These are phyloP conservation scores for Lordiphosa fenestrarum DNA, from an alignment of 2,888 invertebrate genomes.

Conservation along the genomic window DNA sequence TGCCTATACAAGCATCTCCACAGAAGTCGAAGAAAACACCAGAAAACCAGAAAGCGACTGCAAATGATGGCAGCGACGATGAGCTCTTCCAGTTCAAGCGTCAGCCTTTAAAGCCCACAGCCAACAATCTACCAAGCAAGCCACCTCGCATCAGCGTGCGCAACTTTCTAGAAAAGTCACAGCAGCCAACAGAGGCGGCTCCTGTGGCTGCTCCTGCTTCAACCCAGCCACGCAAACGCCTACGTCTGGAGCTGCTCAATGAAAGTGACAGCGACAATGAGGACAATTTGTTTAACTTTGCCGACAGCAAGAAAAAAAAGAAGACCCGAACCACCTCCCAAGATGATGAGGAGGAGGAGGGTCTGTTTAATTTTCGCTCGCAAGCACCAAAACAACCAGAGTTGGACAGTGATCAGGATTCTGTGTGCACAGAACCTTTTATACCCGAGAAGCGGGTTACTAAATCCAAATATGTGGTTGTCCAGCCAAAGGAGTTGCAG, in stretches of 20 bases:
- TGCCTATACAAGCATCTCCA: neutral
- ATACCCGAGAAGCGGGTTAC: neutral
- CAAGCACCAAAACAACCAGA: constrained; percentile 1
- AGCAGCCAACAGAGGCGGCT: constrained; percentile 11
- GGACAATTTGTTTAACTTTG: constrained; percentile 74
- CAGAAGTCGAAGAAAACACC: neutral
- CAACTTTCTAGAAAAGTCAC: constrained; percentile 66
- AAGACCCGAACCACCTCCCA: neutral
- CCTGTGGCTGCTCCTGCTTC: constrained; percentile 11
- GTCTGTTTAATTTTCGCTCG: constrained; percentile 51
- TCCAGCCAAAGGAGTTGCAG: constrained; percentile 52
- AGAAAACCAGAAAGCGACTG: neutral
- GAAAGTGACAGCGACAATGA: constrained; percentile 72
- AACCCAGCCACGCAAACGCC: constrained; percentile 51
- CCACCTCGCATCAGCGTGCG: constrained; percentile 27
- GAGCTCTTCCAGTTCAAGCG: constrained; percentile 46
- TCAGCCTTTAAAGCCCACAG: neutral
- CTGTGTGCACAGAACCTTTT: constrained; percentile 51
- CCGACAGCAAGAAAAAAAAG: constrained; percentile 38
- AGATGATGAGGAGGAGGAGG: constrained; percentile 39
- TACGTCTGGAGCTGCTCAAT: constrained; percentile 62
- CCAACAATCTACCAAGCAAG: neutral
- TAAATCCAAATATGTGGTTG: constrained; percentile 45
- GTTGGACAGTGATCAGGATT: constrained; percentile 31
- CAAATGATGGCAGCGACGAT: constrained; percentile 13